phyloP scores from a whole-genome alignment of 1,140 invertebrate species.

The Meloidogyne floridensis region DNA sequence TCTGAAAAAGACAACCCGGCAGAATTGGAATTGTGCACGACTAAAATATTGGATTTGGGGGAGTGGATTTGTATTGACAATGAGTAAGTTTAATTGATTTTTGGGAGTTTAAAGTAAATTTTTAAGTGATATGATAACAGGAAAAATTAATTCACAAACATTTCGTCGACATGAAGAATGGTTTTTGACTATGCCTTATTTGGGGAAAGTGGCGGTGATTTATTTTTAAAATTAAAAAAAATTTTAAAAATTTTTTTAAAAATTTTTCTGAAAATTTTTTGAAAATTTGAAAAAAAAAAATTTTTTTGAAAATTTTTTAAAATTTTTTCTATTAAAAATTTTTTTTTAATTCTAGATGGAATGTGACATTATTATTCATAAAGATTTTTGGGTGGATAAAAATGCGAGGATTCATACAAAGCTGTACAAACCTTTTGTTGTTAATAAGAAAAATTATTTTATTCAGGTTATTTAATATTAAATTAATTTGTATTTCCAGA shows the following conservation, averaged over 20 bases:
- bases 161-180: neutral
- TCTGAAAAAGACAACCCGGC: neutral
- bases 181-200: neutral
- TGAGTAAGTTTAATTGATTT: neutral
- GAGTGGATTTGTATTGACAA: neutral
- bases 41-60: neutral
- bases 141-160: neutral
- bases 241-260: too few relatives aligned
- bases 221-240: too few relatives aligned
- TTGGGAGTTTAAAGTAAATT: too few relatives aligned
- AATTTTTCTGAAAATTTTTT: too few relatives aligned
- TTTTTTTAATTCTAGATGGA: neutral
- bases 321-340: neutral
- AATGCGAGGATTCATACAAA: neutral
- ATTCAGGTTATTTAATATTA: neutral
- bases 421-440: neutral
- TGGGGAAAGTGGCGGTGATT: neutral
- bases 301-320: too few relatives aligned
- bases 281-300: too few relatives aligned
- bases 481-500: too few relatives aligned
- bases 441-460: neutral
- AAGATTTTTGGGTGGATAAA: neutral
- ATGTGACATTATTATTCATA: neutral
- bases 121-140: neutral
- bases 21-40: neutral